A percentile compares a stretch with the other conserved stretches of the same genome.
phyloP scores from a whole-genome alignment of 2,113 vertebrate genomes.

The chimpanzee (Pan troglodytes) region NHGRI_mPanTro3-v2.1_pri NC_072408.2:73463501-73464000 shows the following conservation, averaged over 20 bases:
- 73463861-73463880: neutral
- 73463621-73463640: neutral
- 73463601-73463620: neutral
- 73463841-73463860: neutral
- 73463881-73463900: neutral
- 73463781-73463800: neutral
- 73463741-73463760: neutral
- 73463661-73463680: neutral
- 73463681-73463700: neutral
- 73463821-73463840: constrained; percentile 4
- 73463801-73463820: neutral
- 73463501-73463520: neutral
- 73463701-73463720: neutral
- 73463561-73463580: neutral
- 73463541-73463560: neutral
- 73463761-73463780: neutral
- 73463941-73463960: neutral
- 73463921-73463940: neutral
- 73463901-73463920: neutral
- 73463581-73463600: constrained; percentile 15
- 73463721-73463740: neutral
- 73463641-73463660: neutral
- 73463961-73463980: neutral
- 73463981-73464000: neutral
- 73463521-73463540: neutral